Evolutionary conservation across 1,140 invertebrate species (phyloP), one percentile per base, ranked within the genome.

Genomic region (Drosophila pallidifrons): DNA sequence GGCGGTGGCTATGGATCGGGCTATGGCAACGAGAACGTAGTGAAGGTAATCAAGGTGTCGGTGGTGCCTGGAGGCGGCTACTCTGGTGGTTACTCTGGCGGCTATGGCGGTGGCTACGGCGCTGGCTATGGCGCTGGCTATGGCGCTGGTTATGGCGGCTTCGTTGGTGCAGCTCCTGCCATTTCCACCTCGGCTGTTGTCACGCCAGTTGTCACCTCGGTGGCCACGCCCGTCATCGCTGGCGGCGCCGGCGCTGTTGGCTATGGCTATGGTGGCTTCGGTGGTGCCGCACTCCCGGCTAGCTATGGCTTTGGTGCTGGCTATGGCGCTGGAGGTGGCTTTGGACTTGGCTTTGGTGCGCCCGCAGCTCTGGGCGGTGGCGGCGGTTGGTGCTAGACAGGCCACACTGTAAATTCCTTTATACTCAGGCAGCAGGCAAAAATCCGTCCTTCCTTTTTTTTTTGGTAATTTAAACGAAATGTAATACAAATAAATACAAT

Each of bases 21-120:
- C 43, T 87, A 79, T 16, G 82, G 82, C 25, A 76, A 75, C 32
- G 86, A 90, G 55, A 91, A 91, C 35, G 69, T 90, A 13, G 82
- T 91, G 15, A 90, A 90, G 77, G 86, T 90, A 35, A 90, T 90
- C 32, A 90, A 91, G 82, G 86, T 80, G 3, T 86, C 81, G 2
- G 87, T 81, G 20, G 52, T 82, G 68, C 82, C 79, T 2, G 55
- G 79, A 0, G 68, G 63, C 2, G 73, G 60, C 10, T 75, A 77
- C 41, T 54, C 76, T 0, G 25, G 58, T 3, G 59, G 81, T 7
- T 71, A 85, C 20, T 58, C 45, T 1, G 60, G 43, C 1, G 57
- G 83, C 13, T 75, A 76, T 38, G 67, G 71, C 0, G 68, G 45
- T 8, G 64, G 70, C 16, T 90, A 86, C 54, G 71, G 75, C 1